Percentiles rank a stretch among this genome's conserved stretches.
These are phyloP conservation scores for Acromyrmex charruanus DNA, from an alignment of 1,140 invertebrate genomes.

Conservation along the genomic window DNA sequence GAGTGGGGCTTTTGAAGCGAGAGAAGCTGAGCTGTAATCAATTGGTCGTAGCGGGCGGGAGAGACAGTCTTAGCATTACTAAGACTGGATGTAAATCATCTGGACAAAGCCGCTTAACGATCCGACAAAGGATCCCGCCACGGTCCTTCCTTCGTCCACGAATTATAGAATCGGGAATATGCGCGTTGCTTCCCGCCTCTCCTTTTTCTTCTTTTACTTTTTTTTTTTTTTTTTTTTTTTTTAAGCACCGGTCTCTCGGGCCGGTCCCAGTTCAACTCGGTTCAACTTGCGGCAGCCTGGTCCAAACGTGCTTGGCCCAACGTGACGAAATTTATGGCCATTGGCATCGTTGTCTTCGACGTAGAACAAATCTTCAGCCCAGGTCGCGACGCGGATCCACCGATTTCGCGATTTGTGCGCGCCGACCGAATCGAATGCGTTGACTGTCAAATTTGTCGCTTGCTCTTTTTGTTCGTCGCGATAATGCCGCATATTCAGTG, in stretches of 20 bases:
- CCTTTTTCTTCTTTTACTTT: slow-evolving; percentile 41
- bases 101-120: slow-evolving; percentile 86
- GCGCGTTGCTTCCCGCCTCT: slow-evolving; percentile 69
- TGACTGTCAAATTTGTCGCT: slow-evolving; percentile 34
- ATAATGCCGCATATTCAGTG: not conserved
- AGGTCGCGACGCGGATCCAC: slow-evolving; percentile 48
- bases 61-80: slow-evolving; percentile 71
- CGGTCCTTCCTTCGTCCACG: slow-evolving; percentile 78
- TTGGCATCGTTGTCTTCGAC: slow-evolving; percentile 77
- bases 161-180: slow-evolving; percentile 85
- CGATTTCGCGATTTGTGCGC: slow-evolving; percentile 67
- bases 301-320: slow-evolving; percentile 49
- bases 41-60: slow-evolving; percentile 79
- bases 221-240: slow-evolving; percentile 59
- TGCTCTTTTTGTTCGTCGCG: not conserved
- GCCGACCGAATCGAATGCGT: slow-evolving; percentile 65
- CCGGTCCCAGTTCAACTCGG: slow-evolving; percentile 16
- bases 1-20: slow-evolving; percentile 61
- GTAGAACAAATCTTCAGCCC: slow-evolving; percentile 69
- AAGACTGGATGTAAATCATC: slow-evolving; percentile 85
- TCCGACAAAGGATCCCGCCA: slow-evolving; percentile 83
- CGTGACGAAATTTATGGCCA: slow-evolving; percentile 78
- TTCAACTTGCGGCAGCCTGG: slow-evolving; percentile 7
- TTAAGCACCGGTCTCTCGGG: slow-evolving; percentile 38
- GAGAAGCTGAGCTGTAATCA: slow-evolving; percentile 80